Evolutionary conservation across 2,888 invertebrate species (phyloP).

Genomic region (Trissolcus japonicus): DNA sequence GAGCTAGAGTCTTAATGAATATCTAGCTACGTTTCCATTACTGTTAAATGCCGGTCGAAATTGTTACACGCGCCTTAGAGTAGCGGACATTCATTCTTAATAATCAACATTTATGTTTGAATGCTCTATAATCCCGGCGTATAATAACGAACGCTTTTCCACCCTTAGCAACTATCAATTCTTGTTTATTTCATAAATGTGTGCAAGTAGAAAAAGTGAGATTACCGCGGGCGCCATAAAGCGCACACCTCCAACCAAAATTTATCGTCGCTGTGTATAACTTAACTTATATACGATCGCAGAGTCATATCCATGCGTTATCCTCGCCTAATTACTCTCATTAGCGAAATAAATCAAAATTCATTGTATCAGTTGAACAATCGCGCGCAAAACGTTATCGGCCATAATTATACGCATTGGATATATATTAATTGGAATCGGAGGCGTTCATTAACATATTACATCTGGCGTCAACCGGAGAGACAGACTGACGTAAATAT

Average conservation of each 20-base stretch:
- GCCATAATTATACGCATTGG: constrained; percentile 4
- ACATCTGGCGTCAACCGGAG: neutral
- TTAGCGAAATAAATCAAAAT: constrained; percentile 17
- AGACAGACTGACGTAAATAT: neutral
- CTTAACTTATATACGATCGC: constrained; percentile 29
- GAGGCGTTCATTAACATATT: neutral
- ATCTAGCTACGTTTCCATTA: constrained; percentile 23
- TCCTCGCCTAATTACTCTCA: constrained; percentile 23
- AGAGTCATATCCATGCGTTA: constrained; percentile 13
- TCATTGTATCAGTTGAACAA: constrained; percentile 10
- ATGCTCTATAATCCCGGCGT: constrained; percentile 29
- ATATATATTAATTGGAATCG: neutral
- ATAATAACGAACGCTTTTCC: constrained; percentile 45
- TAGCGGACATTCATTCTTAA: constrained; percentile 33
- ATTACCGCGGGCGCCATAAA: constrained; percentile 44
- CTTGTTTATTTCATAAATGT: constrained; percentile 53
- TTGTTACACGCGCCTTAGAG: constrained; percentile 28
- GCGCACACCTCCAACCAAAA: constrained; percentile 19
- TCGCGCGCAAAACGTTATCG: neutral
- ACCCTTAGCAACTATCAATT: constrained; percentile 49
- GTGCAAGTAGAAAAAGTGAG: constrained; percentile 46
- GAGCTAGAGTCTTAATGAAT: constrained; percentile 9
- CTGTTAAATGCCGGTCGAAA: constrained; percentile 15
- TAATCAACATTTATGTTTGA: constrained; percentile 50
- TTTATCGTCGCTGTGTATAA: constrained; percentile 31